phyloP scores from a whole-genome alignment of 2,113 vertebrate genomes.

The Sceloporus undulatus region DNA sequence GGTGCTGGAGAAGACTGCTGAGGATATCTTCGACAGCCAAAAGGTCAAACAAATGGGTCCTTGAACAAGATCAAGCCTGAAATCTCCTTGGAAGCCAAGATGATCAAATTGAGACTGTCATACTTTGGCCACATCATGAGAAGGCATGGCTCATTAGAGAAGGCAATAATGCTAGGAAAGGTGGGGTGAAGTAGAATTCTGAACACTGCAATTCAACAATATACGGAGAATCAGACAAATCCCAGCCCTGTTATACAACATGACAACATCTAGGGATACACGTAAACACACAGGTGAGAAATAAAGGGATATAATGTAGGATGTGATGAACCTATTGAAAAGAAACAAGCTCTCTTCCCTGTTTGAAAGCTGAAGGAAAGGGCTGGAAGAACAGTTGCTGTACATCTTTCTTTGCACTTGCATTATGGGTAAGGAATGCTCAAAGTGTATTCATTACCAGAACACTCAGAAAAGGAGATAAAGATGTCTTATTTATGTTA shows the following conservation, averaged over 20 bases:
- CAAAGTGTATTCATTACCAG: background rate
- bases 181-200: background rate
- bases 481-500: background rate
- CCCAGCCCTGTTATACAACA: background rate
- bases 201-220: too few relatives aligned
- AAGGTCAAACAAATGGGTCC: too few relatives aligned
- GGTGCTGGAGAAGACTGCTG: too few relatives aligned
- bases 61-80: too few relatives aligned
- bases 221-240: too few relatives aligned
- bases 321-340: background rate
- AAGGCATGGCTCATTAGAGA: too few relatives aligned
- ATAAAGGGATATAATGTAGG: background rate
- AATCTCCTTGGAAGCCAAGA: too few relatives aligned
- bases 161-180: too few relatives aligned
- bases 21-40: too few relatives aligned
- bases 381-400: background rate
- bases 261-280: background rate
- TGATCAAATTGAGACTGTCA: too few relatives aligned
- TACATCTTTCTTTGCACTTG: background rate
- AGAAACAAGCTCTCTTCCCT: background rate
- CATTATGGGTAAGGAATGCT: background rate
- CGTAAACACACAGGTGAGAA: too few relatives aligned
- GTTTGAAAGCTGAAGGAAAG: background rate
- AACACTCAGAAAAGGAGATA: background rate
- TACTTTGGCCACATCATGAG: too few relatives aligned